Conservation (phyloP, 2,888 invertebrate genomes). For the Eupithecia inturbata region DNA sequence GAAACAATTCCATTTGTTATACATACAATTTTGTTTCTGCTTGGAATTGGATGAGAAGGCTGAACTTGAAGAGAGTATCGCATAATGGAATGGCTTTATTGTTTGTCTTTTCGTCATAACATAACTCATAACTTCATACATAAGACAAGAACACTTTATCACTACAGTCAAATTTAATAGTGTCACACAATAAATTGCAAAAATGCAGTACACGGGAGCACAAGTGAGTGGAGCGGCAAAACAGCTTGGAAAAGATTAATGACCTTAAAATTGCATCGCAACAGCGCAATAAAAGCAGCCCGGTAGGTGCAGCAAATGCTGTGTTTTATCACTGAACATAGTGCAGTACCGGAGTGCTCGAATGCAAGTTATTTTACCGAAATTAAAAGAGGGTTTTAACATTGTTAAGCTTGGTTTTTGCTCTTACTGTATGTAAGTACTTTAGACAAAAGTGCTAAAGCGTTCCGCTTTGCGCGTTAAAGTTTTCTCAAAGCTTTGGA, state of each 20-base stretch:
- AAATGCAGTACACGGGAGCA: slow-evolving; percentile 47
- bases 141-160: slow-evolving; percentile 4
- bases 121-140: no score
- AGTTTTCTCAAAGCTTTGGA: slow-evolving; percentile 7
- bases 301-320: slow-evolving; percentile 62
- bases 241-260: slow-evolving; percentile 77
- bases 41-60: slow-evolving; percentile 14
- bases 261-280: slow-evolving; percentile 79
- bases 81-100: slow-evolving; percentile 11
- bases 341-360: slow-evolving; percentile 48
- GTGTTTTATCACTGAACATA: slow-evolving; percentile 70
- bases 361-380: slow-evolving; percentile 47
- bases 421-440: slow-evolving; percentile 8
- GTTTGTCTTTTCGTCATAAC: not conserved
- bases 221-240: slow-evolving; percentile 61
- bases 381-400: slow-evolving; percentile 62
- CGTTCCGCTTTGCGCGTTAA: slow-evolving; percentile 28
- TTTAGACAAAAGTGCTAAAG: slow-evolving; percentile 25
- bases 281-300: slow-evolving; percentile 76
- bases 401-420: slow-evolving; percentile 22
- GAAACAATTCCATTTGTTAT: slow-evolving; percentile 25
- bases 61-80: slow-evolving; percentile 15
- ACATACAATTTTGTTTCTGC: slow-evolving; percentile 22
- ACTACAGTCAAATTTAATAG: slow-evolving; percentile 15
- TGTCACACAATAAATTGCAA: slow-evolving; percentile 42